phyloP scores from a whole-genome alignment of 2,797 vertebrate genomes.

The Rhabdomys pumilio region DNA sequence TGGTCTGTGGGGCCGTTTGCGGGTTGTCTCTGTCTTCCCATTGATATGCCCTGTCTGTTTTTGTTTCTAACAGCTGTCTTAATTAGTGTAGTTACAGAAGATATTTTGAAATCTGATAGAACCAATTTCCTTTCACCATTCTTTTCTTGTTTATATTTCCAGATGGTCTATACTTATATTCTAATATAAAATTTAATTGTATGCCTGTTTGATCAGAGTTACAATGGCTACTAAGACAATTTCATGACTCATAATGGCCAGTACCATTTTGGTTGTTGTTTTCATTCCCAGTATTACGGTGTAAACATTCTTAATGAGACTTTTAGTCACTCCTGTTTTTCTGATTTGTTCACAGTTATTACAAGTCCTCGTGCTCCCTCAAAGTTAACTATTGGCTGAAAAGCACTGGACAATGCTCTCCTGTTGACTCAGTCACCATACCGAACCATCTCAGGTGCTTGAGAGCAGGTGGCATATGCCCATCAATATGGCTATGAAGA shows the following conservation, averaged over 20 bases:
- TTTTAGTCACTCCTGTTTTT: conserved; percentile 45
- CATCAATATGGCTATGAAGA: background rate
- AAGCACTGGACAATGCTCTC: background rate
- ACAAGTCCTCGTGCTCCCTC: background rate
- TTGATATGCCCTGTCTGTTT: background rate
- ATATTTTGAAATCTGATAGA: conserved; percentile 36
- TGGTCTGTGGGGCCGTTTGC: background rate
- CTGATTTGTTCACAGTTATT: conserved; percentile 39
- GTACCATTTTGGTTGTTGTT: conserved; percentile 52
- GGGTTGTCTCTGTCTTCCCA: background rate
- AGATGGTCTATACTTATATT: conserved; percentile 26
- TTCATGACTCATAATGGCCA: conserved; percentile 32
- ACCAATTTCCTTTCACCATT: conserved; percentile 44
- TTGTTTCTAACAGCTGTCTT: background rate
- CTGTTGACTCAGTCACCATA: background rate
- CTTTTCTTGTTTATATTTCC: conserved; percentile 54
- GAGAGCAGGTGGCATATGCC: background rate
- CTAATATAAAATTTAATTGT: conserved; percentile 53
- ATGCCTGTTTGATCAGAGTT: conserved; percentile 48
- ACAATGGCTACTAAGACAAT: conserved; percentile 37
- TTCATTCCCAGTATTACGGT: conserved; percentile 55
- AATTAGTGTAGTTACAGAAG: conserved; percentile 47
- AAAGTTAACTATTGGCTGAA: background rate
- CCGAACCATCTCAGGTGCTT: background rate
- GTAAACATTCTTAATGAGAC: conserved; percentile 47